phyloP scores from a whole-genome alignment of 2,113 vertebrate species.

The Lagopus leucura region DNA sequence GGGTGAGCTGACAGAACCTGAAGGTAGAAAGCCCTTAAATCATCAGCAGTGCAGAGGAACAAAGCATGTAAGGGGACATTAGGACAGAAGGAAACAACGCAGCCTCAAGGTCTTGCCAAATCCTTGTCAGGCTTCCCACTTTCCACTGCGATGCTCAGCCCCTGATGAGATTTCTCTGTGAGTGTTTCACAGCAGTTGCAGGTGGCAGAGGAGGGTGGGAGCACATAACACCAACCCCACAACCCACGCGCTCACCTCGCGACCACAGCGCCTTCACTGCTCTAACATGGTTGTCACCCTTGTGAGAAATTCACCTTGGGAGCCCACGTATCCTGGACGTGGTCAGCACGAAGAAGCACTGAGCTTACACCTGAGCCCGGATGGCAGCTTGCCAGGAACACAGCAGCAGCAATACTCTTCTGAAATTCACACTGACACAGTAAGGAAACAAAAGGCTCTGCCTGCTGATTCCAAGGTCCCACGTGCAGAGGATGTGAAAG shows the following conservation, averaged over 20 bases:
- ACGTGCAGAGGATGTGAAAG: not conserved
- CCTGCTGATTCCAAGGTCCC: not conserved
- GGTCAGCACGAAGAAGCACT: accelerated
- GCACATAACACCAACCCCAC: accelerated
- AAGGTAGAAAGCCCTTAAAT: conserved; percentile 29
- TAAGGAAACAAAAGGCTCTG: not conserved
- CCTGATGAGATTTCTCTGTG: not conserved
- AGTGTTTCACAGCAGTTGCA: not conserved
- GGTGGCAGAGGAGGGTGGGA: accelerated
- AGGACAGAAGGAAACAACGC: not conserved
- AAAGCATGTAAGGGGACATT: not conserved
- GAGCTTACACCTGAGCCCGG: not conserved
- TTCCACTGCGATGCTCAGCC: accelerated
- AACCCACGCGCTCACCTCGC: not conserved
- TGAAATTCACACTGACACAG: not conserved
- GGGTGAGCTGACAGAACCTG: conserved; percentile 8
- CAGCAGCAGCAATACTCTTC: accelerated
- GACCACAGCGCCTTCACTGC: not conserved
- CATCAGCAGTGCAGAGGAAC: not conserved
- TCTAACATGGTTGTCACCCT: not conserved
- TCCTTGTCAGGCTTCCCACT: not conserved
- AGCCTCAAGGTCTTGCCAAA: not conserved
- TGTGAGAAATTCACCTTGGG: not conserved
- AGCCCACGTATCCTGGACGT: not conserved
- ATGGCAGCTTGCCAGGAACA: accelerated